Base-by-base conservation (phyloP, 2,888 invertebrate genomes). In the Pachydiplax longipennis region DNA sequence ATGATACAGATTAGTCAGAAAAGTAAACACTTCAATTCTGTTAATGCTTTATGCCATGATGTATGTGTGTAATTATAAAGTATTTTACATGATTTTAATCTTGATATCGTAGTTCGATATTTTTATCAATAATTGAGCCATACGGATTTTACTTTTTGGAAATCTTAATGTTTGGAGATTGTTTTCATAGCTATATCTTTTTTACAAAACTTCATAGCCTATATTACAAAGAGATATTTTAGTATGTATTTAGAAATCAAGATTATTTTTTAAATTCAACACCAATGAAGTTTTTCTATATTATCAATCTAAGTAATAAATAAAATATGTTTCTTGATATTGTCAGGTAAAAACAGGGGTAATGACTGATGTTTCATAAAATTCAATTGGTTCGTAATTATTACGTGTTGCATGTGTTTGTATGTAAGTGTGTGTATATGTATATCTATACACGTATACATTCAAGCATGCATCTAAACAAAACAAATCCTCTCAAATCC, bases 11-110 rank as follows among this genome's bases (percentile, higher is more conserved):
- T 53, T 53, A 53, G 18, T 2, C 2, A 18, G 13, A 8, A 53
- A 13, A 53, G 53, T 53, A 53, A 53, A 53, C 18, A 53, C 18
- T 18, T 53, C 44, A 44, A 44, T 44, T 44, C 10, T 3, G 44
- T 44, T 53, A 53, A 53, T 53, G 18, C 1, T 53, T 53, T 53
- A 5, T 53, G 48, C 48, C 10, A 53, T 18, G 15, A 73, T 73
- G 10, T 31, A 5, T 6, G 31, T 31, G 13, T 12, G 31, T 61
- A 61, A 40, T 37, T 87, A 22, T 37, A 87, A 35, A 61, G 15
- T 61, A 87, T 87, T 87, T 87, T 87, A 58, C 37, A 65, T 87
- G 35, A 61, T 87, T 87, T 87, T 87, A 35, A 61, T 61, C 35
- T 37, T 58, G 35, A 61, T 61, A 65, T 10, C 40, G 61, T 61